Conservation (phyloP, 2,888 invertebrate genomes). For the Athalia rosae region DNA sequence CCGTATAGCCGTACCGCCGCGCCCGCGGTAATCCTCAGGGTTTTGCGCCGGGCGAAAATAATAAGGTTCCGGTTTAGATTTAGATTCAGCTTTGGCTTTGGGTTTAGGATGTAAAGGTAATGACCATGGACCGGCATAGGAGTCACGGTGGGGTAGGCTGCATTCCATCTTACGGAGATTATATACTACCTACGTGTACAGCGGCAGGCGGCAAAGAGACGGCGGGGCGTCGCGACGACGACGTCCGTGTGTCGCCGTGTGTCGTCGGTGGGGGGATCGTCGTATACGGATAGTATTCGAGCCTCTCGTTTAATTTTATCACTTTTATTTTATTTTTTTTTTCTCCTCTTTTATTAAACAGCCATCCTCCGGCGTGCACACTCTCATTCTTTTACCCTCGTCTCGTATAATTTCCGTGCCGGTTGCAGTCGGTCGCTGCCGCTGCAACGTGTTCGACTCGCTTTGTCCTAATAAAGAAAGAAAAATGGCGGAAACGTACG, state of each 20-base stretch:
- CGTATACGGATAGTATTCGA: constrained; percentile 10
- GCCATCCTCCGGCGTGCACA: not conserved
- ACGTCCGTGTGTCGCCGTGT: not conserved
- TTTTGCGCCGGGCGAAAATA: too few relatives aligned
- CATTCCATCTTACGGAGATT: too few relatives aligned
- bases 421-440: constrained; percentile 13
- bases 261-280: constrained; percentile 15
- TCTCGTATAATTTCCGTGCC: constrained; percentile 44
- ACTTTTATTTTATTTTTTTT: not conserved
- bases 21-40: too few relatives aligned
- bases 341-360: not conserved
- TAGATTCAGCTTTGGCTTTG: too few relatives aligned
- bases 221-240: too few relatives aligned
- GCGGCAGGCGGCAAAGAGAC: too few relatives aligned
- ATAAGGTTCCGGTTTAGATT: too few relatives aligned
- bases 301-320: constrained; percentile 32
- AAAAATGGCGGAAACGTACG: not conserved
- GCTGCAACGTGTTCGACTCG: constrained; percentile 23
- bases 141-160: too few relatives aligned
- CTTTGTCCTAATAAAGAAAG: constrained; percentile 2
- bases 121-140: too few relatives aligned
- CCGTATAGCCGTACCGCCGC: too few relatives aligned
- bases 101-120: too few relatives aligned
- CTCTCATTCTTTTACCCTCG: not conserved
- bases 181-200: too few relatives aligned